Evolutionary conservation across 1,140 invertebrate genomes (phyloP).

Genomic region (honey bee (Apis mellifera)): DNA sequence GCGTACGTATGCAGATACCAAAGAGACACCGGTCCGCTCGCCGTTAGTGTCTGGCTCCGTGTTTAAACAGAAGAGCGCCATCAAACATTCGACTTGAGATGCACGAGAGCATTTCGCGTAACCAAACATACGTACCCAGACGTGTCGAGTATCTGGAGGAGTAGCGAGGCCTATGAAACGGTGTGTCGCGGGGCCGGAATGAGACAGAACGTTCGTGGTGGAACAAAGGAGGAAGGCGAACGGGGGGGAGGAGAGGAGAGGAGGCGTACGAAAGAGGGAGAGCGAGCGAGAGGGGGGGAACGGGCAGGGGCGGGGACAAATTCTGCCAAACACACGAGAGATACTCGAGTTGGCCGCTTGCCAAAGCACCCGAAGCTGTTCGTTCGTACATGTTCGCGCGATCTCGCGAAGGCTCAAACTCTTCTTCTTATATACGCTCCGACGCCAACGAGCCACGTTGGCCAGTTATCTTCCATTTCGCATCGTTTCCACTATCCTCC

Average conservation of each 20-base stretch:
- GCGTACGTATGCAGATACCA: slow-evolving; percentile 57
- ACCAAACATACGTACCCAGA: slow-evolving; percentile 68
- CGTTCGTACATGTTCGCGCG: slow-evolving; percentile 53
- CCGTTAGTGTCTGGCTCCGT: slow-evolving; percentile 55
- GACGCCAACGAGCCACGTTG: slow-evolving; percentile 43
- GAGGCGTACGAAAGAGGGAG: neutral
- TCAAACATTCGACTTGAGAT: slow-evolving; percentile 69
- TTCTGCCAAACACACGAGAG: slow-evolving; percentile 70
- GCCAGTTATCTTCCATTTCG: slow-evolving; percentile 35
- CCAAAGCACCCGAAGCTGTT: slow-evolving; percentile 63
- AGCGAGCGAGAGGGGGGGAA: neutral
- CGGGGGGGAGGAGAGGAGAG: neutral
- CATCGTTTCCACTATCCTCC: too few species aligned
- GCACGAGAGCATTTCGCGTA: slow-evolving; percentile 67
- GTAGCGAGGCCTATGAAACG: slow-evolving; percentile 7
- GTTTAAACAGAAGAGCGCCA: slow-evolving; percentile 67
- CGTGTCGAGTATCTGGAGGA: slow-evolving; percentile 43
- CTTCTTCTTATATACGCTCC: slow-evolving; percentile 52
- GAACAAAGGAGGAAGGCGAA: slow-evolving; percentile 11
- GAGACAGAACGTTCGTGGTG: slow-evolving; percentile 15
- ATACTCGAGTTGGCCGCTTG: slow-evolving; percentile 67
- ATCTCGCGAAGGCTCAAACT: slow-evolving; percentile 48
- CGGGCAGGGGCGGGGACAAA: slow-evolving; percentile 58
- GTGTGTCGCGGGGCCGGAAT: slow-evolving; percentile 5
- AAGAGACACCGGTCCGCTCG: slow-evolving; percentile 44